Conservation (phyloP, 2,797 vertebrate species). For the Esox lucius region DNA sequence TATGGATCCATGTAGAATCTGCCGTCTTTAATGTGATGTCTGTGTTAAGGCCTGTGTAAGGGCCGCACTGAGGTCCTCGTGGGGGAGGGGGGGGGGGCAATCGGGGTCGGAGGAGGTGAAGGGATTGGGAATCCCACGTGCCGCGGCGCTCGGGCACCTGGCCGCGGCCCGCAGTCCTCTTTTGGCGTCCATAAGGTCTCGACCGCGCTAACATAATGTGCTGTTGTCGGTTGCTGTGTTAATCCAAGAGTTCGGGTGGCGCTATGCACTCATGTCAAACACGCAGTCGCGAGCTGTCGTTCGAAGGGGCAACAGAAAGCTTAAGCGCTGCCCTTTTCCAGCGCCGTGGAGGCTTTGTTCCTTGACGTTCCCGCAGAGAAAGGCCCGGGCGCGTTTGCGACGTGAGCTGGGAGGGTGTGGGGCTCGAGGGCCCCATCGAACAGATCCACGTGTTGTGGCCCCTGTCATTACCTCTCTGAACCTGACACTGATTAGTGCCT, state of each 20-base stretch:
- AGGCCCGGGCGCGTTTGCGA: neutral
- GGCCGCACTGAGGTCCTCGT: constrained; percentile 10
- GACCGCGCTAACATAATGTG: constrained; percentile 12
- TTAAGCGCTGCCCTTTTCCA: neutral
- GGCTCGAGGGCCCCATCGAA: too few relatives aligned
- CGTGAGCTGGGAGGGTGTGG: too few relatives aligned
- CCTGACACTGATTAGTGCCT: constrained; percentile 27
- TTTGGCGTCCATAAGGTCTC: constrained; percentile 14
- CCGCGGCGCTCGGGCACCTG: constrained; percentile 2
- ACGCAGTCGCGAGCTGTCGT: constrained; percentile 6
- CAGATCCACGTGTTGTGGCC: too few relatives aligned
- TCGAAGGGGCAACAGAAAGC: neutral
- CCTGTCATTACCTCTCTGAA: constrained; percentile 13
- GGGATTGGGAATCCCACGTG: constrained; percentile 15
- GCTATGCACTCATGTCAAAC: constrained; percentile 1
- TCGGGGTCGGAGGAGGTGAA: constrained; percentile 6
- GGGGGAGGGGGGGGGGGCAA: neutral
- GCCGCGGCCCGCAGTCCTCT: constrained; percentile 20
- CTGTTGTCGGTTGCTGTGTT: neutral
- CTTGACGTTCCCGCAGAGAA: neutral
- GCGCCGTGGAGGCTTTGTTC: neutral
- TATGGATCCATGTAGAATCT: constrained; percentile 36
- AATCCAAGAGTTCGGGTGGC: constrained; percentile 5
- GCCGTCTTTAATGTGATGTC: constrained; percentile 51
- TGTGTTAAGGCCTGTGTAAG: constrained; percentile 42